Base-by-base conservation (phyloP, 2,113 vertebrate genomes). In the Peromyscus polionotus region DNA sequence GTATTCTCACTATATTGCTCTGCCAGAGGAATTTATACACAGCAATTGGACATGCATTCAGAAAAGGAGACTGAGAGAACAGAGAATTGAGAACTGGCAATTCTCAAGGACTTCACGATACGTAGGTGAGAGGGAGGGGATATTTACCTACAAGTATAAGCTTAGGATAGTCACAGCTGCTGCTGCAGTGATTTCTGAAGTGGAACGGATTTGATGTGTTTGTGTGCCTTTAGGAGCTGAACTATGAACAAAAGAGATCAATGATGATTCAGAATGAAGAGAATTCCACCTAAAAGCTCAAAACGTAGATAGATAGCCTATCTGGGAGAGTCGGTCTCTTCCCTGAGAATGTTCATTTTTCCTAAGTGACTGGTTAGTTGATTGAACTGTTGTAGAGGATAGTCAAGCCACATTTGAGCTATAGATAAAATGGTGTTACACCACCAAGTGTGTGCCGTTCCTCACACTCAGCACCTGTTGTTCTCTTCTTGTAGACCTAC, bases 401-500 rank as follows among this genome's bases (percentile, higher is more conserved):
- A 65, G 61, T 68, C 13, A 7, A 16, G 26, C 20, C 54, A 57
- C n/a, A 26, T 22, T 5, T 79, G 61, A 45, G 61, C 42, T 48
- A 0, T 68, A 24, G 77, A 4, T 72, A 14, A 7, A 33, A 36
- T n/a, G 13, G 39, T 2, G 2, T 39, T 31, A 59, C 22, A 22
- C 8, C 11, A 5, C 31, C 1, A 7, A n/a, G 28, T 61, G 6
- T 28, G 22, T n/a, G 1, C 20, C 31, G 0, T 19, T 61, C 16
- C 88, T 79, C 24, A 26, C 1, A 11, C 5, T 87, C n/a, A 90
- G 48, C 24, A 0, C 10, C 48, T 45, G 4, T 42, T 45, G 5
- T 70, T 72, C 36, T 96, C 45, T 98, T 96, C 96, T 95, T 97
- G 12, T 97, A 99, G 99, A 98, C 99, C 0, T 99, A 99, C 5